Base-by-base conservation (phyloP, 2,888 invertebrate species). In the Cotesia congregata region DNA sequence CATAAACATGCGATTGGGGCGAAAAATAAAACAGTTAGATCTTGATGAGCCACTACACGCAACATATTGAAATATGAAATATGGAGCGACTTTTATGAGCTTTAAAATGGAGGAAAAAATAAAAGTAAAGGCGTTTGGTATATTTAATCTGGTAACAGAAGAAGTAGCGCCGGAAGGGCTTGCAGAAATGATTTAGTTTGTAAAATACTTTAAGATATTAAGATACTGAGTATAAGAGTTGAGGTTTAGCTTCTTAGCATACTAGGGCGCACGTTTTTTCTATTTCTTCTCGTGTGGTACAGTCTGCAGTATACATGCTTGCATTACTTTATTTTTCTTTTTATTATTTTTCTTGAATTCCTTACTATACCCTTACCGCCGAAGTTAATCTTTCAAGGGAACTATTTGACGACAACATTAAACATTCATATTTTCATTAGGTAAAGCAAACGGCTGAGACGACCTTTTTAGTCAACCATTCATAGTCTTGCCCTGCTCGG, bases 351-450 rank as follows among this genome's bases (percentile, higher is more conserved):
- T 7, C 41, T 15, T 41, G 30, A 30, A 30, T 7, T 2, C 60
- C 38, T 65, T 50, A 65, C 65, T 70, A 50, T 68, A 41, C 39
- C 59, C 61, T 12, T 39, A 15, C 20, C 41, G 41, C 20, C 41
- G 41, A 17, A 12, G 50, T 70, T 64, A 40, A 72, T 67, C 17
- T 68, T 40, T 30, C 69, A 17, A 60, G 41, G 61, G 68, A 68
- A 39, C 67, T 62, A 76, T 72, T 67, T 41, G 68, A 12, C 79
- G 71, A 61, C 20, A 68, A 41, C 80, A 72, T 85, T 81, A 83
- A 86, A 85, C 82, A 85, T 86, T 85, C 83, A 85, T 79, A 82
- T 83, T 86, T 86, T 86, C 86, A 85, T 87, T 84, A 85, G 77
- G 79, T 75, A 75, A 68, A 79, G 82, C 83, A 82, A 83, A 81